Percentiles rank a stretch among this genome's conserved stretches.
phyloP scores from a whole-genome alignment of 92 coral and sea anemone species.

The Epizoanthus illoricatus region DNA sequence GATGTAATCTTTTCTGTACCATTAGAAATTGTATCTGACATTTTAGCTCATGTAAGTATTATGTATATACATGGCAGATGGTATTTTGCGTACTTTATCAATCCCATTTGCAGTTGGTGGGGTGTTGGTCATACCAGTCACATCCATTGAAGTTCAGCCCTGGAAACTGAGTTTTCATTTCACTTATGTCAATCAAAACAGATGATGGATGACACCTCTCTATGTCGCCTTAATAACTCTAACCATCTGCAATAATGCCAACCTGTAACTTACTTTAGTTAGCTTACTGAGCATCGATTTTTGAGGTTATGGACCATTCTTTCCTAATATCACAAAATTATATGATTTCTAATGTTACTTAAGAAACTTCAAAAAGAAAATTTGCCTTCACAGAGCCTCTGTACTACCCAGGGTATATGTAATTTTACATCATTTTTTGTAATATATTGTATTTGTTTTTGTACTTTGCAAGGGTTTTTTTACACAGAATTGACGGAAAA shows the following conservation, averaged over 20 bases:
- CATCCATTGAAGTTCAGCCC: conserved; percentile 14
- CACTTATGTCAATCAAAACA: conserved; percentile 12
- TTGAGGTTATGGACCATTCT: too few relatives aligned
- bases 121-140: not conserved
- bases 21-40: conserved; percentile 92
- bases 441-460: too few relatives aligned
- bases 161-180: not conserved
- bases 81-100: not conserved
- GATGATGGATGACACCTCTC: not conserved
- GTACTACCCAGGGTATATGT: too few relatives aligned
- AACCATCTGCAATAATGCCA: not conserved
- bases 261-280: not conserved
- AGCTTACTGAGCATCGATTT: not conserved
- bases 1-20: conserved; percentile 98
- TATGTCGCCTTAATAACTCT: not conserved
- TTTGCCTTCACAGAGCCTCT: too few relatives aligned
- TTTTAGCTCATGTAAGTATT: conserved; percentile 88
- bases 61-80: not conserved
- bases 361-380: too few relatives aligned
- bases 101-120: not conserved
- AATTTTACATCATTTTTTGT: too few relatives aligned
- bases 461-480: too few relatives aligned
- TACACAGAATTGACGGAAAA: too few relatives aligned
- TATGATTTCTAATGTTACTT: too few relatives aligned
- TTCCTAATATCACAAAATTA: too few relatives aligned